Conservation (phyloP, 2,113 vertebrate genomes). For the rat (Rattus norvegicus) region DNA sequence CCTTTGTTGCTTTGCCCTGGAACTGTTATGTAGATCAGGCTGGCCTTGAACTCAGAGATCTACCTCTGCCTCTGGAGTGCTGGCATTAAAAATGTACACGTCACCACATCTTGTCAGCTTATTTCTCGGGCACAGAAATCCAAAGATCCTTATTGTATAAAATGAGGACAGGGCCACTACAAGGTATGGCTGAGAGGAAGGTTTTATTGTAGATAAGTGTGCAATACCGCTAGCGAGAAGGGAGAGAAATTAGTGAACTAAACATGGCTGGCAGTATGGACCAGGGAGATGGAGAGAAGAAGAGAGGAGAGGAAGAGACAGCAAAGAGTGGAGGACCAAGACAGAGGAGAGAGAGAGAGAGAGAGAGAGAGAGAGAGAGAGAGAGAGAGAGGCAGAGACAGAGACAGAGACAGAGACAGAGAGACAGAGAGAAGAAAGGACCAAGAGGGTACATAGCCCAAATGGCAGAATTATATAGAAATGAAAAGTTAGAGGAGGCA, state of each 20-base stretch:
- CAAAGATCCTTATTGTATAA: background rate
- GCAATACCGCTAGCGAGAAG: background rate
- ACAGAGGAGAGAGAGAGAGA: background rate
- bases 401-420: too few relatives aligned
- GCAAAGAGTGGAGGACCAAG: background rate
- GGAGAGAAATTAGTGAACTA: background rate
- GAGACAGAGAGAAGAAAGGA: background rate
- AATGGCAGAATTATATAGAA: background rate
- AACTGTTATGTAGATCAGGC: background rate
- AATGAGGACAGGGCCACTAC: background rate
- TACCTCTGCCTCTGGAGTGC: background rate
- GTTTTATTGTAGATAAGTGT: too few relatives aligned
- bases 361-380: too few relatives aligned
- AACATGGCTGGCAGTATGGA: background rate
- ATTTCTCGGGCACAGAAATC: background rate
- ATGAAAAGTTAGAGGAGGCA: background rate
- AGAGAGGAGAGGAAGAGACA: background rate
- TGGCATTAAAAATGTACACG: background rate
- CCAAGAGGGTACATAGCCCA: background rate
- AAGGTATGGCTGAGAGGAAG: background rate
- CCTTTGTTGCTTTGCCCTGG: background rate
- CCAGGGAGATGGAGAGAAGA: background rate
- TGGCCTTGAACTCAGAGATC: background rate
- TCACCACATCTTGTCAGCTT: background rate
- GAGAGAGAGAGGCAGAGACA: too few relatives aligned